These are phyloP conservation scores for Cryptocheilus praepositus DNA, from an alignment of 2,888 invertebrate species.

Conservation along the genomic window DNA sequence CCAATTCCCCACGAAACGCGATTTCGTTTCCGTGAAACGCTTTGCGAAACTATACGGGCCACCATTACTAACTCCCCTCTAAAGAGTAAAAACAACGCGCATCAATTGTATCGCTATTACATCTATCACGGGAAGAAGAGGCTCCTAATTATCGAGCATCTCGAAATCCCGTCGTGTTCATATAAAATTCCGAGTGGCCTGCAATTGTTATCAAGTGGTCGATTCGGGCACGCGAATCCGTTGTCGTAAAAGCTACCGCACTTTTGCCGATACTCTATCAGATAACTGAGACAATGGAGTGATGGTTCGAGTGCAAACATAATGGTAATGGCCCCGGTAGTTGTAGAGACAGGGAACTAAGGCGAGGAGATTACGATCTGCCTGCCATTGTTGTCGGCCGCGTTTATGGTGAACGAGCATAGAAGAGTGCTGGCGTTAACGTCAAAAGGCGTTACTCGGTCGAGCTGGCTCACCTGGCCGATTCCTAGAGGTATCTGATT, in stretches of 20 bases:
- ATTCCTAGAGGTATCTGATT: conserved; percentile 47
- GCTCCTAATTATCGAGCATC: not conserved
- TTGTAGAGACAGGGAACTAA: conserved; percentile 60
- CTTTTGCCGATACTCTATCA: conserved; percentile 43
- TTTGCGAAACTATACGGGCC: too few relatives aligned
- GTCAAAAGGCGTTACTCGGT: conserved; percentile 71
- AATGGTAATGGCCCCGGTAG: conserved; percentile 65
- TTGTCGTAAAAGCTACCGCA: conserved; percentile 27
- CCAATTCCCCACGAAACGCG: conserved; percentile 1
- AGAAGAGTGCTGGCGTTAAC: conserved; percentile 67
- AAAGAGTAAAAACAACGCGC: not conserved
- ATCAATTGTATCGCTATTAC: too few relatives aligned
- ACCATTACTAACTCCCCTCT: not conserved
- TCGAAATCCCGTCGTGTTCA: not conserved
- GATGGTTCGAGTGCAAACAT: conserved; percentile 57
- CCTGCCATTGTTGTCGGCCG: conserved; percentile 60
- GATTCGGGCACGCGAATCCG: conserved; percentile 33
- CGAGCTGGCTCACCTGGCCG: conserved; percentile 65
- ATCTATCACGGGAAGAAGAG: too few relatives aligned
- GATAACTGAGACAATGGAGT: conserved; percentile 64
- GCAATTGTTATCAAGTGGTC: conserved; percentile 11
- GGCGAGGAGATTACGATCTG: conserved; percentile 70
- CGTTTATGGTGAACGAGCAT: conserved; percentile 55
- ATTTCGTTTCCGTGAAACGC: too few relatives aligned
- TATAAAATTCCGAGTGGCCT: not conserved